phyloP scores from a whole-genome alignment of 92 coral and sea anemone species.

The Hydrozoanthus gracilis region DNA sequence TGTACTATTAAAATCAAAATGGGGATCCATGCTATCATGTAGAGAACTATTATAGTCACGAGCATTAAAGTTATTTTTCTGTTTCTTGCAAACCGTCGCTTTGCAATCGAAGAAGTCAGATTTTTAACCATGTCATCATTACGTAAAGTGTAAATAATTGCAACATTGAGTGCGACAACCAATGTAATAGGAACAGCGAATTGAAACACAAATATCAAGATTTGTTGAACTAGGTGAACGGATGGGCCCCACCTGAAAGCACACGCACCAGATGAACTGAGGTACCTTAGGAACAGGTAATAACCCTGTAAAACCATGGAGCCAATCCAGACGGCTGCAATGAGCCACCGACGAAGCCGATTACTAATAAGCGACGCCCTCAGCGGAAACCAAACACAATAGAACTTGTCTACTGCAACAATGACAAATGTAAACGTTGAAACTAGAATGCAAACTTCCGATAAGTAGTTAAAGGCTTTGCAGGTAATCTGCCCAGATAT shows the following conservation, averaged over 20 bases:
- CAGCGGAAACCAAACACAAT: slow-evolving; percentile 16
- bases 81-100: slow-evolving; percentile 31
- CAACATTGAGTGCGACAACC: neutral
- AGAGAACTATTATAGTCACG: slow-evolving; percentile 58
- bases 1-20: slow-evolving; percentile 41
- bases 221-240: neutral
- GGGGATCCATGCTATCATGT: slow-evolving; percentile 69
- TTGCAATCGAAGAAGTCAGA: neutral
- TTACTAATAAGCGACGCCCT: neutral
- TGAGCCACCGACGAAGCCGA: neutral
- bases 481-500: neutral
- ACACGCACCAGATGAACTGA: neutral
- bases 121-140: neutral
- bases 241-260: neutral
- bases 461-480: neutral
- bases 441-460: neutral
- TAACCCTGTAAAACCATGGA: neutral
- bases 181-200: neutral
- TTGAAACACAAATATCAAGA: slow-evolving; percentile 24
- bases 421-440: neutral
- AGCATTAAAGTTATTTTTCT: slow-evolving; percentile 67
- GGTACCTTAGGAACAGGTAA: neutral
- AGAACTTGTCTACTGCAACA: neutral
- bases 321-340: neutral
- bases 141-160: neutral